Conservation (phyloP, 64 coral and sea anemone species). For the Trachythela sp. region DNA sequence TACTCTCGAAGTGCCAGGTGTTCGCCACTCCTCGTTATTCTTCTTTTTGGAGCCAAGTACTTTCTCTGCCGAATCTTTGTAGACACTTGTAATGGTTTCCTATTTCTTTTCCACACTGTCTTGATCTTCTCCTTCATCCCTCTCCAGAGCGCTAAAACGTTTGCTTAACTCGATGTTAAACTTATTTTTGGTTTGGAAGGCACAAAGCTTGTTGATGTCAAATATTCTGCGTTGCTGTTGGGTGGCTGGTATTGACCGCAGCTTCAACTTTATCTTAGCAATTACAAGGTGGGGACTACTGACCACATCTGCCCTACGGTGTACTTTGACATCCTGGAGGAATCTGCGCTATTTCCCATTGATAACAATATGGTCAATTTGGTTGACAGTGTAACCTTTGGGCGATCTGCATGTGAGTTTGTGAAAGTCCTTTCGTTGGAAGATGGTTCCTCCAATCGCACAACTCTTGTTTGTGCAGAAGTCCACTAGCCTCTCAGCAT, state of each 20-base stretch:
- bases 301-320: not conserved
- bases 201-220: too few species aligned
- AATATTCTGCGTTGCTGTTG: too few species aligned
- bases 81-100: constrained; percentile 1
- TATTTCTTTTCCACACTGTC: constrained; percentile 21
- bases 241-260: too few species aligned
- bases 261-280: not conserved
- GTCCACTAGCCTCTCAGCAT: not conserved
- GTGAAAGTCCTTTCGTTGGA: constrained; percentile 29
- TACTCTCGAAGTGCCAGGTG: not conserved
- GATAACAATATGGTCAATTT: constrained; percentile 17
- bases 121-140: constrained; percentile 20
- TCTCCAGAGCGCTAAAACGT: not conserved
- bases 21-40: constrained; percentile 20
- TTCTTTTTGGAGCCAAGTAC: constrained; percentile 7
- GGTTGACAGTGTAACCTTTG: constrained; percentile 1
- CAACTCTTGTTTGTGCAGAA: not conserved
- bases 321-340: not conserved
- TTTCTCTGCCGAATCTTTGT: not conserved
- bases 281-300: constrained; percentile 20
- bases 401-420: constrained; percentile 36
- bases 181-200: too few species aligned
- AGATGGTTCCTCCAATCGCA: constrained; percentile 9
- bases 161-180: not conserved
- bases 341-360: constrained; percentile 36